Evolutionary conservation across 2,113 vertebrate genomes (phyloP).

Genomic region (Crocuta crocuta): DNA sequence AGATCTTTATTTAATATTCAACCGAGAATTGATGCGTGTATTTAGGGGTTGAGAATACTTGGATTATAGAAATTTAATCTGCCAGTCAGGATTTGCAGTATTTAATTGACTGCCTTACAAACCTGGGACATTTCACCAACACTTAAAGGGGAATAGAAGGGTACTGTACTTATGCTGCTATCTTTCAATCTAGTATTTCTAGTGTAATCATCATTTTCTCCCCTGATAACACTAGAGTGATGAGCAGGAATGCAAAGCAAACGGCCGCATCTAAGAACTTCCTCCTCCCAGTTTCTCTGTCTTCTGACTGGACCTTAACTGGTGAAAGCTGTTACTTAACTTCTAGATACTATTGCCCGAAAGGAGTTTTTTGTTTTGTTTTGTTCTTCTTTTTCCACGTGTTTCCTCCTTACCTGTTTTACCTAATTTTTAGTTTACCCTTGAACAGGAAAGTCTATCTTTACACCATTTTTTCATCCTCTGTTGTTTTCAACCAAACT

Average conservation of each 20-base stretch:
- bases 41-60: neutral
- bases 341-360: neutral
- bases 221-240: neutral
- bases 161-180: neutral
- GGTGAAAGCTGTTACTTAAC: neutral
- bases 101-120: slow-evolving; percentile 28
- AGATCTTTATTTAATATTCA: neutral
- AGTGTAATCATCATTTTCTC: neutral
- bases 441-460: slow-evolving; percentile 5
- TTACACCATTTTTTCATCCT: neutral
- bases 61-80: slow-evolving; percentile 25
- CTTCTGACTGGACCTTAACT: neutral
- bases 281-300: neutral
- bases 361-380: neutral
- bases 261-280: neutral
- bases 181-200: slow-evolving; percentile 35
- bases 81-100: neutral
- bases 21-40: neutral
- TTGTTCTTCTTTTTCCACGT: neutral
- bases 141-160: neutral
- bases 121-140: neutral
- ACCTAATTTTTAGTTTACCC: slow-evolving; percentile 18
- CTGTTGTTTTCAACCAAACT: neutral
- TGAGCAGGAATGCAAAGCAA: neutral
- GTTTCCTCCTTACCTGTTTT: neutral